phyloP scores from a whole-genome alignment of 2,113 vertebrate genomes.

The Psilopsiagon aymara region DNA sequence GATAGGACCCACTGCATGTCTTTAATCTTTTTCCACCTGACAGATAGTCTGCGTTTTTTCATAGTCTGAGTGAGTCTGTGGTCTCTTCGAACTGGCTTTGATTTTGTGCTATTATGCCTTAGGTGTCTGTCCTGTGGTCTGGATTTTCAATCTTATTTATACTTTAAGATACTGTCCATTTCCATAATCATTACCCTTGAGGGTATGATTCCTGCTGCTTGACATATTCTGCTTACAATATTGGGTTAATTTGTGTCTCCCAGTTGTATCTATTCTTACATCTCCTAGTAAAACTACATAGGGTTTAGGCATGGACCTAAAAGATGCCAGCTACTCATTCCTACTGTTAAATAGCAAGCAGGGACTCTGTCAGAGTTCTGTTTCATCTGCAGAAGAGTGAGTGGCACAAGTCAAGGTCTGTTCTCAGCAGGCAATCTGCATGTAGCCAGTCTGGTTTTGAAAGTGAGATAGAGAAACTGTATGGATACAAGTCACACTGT shows the following conservation, averaged over 20 bases:
- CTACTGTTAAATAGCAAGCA: neutral
- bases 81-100: neutral
- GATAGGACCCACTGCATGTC: neutral
- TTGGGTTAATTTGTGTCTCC: neutral
- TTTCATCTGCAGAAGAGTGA: neutral
- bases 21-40: conserved; percentile 26
- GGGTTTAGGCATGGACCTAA: neutral
- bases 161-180: neutral
- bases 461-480: neutral
- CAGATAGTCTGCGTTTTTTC: conserved; percentile 4
- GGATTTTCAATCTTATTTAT: conserved; percentile 3
- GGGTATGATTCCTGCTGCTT: neutral
- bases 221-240: neutral
- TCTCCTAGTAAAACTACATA: neutral
- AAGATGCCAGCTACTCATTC: neutral
- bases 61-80: neutral
- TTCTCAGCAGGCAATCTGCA: neutral
- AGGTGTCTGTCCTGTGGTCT: neutral
- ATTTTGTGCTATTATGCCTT: conserved; percentile 28
- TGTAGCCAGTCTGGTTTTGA: neutral
- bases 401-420: neutral
- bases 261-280: neutral
- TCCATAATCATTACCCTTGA: neutral
- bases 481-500: neutral
- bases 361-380: neutral